These are phyloP conservation scores for Apamea anceps DNA, from an alignment of 2,888 invertebrate genomes.

Conservation along the genomic window DNA sequence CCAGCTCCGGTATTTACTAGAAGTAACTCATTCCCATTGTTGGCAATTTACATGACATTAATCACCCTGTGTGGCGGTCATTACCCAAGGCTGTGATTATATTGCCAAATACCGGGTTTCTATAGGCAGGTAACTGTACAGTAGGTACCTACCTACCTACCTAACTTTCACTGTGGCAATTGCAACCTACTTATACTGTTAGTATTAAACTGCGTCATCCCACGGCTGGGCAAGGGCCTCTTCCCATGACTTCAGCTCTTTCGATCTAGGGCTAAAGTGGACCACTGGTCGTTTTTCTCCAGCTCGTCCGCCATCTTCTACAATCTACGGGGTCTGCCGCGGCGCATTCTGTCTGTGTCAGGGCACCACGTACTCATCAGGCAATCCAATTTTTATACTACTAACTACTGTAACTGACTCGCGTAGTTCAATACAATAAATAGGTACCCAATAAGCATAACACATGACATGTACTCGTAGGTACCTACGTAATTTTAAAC, in stretches of 20 bases:
- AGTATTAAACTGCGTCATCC: background rate
- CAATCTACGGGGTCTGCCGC: too few species aligned
- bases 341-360: background rate
- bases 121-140: background rate
- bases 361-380: background rate
- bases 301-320: background rate
- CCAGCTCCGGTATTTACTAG: conserved; percentile 25
- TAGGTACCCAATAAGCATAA: background rate
- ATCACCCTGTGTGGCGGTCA: conserved; percentile 43
- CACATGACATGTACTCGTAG: background rate
- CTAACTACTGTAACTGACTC: too few species aligned
- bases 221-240: background rate
- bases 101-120: conserved; percentile 48
- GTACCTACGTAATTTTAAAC: background rate
- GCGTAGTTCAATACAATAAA: background rate
- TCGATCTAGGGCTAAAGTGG: background rate
- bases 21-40: conserved; percentile 37
- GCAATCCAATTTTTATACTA: background rate
- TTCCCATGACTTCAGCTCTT: background rate
- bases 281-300: background rate
- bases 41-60: conserved; percentile 51
- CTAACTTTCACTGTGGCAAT: background rate
- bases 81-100: conserved; percentile 48
- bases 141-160: background rate
- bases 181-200: background rate